Evolutionary conservation across 2,797 vertebrate species (phyloP).

Genomic region (Pristis pectinata): DNA sequence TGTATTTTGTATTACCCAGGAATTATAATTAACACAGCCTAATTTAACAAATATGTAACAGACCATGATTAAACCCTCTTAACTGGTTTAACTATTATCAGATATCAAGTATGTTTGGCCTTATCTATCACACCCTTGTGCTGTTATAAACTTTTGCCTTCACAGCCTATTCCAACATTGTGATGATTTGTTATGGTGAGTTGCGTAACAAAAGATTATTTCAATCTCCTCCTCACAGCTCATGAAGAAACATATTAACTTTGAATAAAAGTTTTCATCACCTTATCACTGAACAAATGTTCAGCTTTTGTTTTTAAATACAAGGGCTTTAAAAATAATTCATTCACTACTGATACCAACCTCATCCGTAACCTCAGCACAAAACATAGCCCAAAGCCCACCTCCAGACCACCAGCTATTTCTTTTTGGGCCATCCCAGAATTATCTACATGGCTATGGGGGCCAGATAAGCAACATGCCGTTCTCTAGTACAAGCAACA

Average conservation of each 20-base stretch:
- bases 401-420: too few species aligned
- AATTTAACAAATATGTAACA: not conserved
- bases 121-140: not conserved
- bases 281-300: not conserved
- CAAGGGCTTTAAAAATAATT: not conserved
- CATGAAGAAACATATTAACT: not conserved
- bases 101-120: not conserved
- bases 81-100: not conserved
- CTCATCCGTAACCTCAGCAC: too few species aligned
- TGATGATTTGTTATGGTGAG: not conserved
- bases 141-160: not conserved
- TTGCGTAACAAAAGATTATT: not conserved
- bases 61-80: not conserved
- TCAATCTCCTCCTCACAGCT: not conserved
- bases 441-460: too few species aligned
- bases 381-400: too few species aligned
- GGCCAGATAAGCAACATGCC: too few species aligned
- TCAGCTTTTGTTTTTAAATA: not conserved
- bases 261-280: not conserved
- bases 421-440: too few species aligned
- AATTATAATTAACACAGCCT: not conserved
- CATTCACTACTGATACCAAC: not conserved
- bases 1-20: not conserved
- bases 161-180: not conserved
- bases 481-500: too few species aligned